Evolutionary conservation across 1,140 invertebrate species (phyloP), one percentile per base, ranked within the genome.

Genomic region (Carposina sasakii): DNA sequence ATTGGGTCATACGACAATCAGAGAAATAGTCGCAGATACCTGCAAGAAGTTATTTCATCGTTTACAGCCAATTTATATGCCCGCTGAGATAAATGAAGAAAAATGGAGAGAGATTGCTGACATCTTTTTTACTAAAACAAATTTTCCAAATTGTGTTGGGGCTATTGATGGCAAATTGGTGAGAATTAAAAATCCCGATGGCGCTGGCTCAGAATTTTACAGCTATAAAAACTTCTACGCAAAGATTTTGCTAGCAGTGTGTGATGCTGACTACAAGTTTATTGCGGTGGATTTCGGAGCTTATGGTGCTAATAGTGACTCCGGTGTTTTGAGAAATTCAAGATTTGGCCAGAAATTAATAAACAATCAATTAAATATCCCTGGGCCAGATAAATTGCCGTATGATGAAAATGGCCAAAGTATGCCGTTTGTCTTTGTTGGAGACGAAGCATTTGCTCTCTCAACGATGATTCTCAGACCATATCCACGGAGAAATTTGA

Each of bases 11-110:
- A 19, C 37, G 4, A 40, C 37, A 40, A 40, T 40, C 15, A 8
- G 37, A 19, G 37, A 40, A 40, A 40, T 40, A 40, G 21, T 40
- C n/a, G n/a, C n/a, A 40, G 37, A 40, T 19, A 21, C 22, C n/a
- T 42, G 39, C 19, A 3, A 24, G 13, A 9, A 23, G 17, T 17
- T 37, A 23, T 42, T 19, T 19, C 24, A 6, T 23, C 24, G 39
- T 42, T 24, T 42, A 12, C 39, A 42, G 12, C 20, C 13, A 23
- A 2, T 24, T 10, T 42, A 42, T 23, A 42, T 42, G 39, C 39
- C 39, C 22, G 20, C 12, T 28, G 6, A 6, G 12, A 5, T 12
- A 28, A 28, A 28, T 28, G 12, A 28, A 12, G 24, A 28, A 28
- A 28, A 28, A 28, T 28, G 24, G 24, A 28, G 6, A 28, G 12